Evolutionary conservation across 2,113 vertebrate species (phyloP), one percentile per base, ranked within the genome.

Genomic region (Centropristis striata): DNA sequence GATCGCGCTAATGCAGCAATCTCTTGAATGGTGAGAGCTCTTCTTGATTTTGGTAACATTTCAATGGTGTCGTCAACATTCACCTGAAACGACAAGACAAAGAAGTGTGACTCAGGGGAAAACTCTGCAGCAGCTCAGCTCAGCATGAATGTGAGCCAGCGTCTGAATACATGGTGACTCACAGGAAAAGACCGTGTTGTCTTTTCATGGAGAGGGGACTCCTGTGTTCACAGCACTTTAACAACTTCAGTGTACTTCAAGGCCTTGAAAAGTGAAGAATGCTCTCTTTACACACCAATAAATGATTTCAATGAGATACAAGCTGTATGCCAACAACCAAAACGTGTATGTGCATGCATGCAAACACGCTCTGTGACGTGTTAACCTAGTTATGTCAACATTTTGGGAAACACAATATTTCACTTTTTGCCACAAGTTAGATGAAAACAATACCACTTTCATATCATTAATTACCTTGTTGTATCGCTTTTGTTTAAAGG

Each of bases 21-120:
- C 95, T 99, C 98, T 92, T 99, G 98, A 93, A 99, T 99, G 78
- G 98, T 99, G 76, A 99, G 95, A 12, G 97, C 97, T 90, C 98
- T 94, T 96, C 97, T 97, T 54, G 98, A 98, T 96, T 99, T 99
- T 88, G 98, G 98, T 94, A 99, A 95, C 98, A 99, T 99, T 88
- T 97, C 96, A 96, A 94, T 88, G 91, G 96, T 96, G 94, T 98
- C 97, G 82, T 98, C 97, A 98, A 98, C 97, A 97, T 99, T 96
- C 97, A 99, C 97, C 98, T 99, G 93, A 47, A 89, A 81, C 0
- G 36, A 13, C 25, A 57, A 61, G 71, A 65, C 15, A 10, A 20
- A 49, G 42, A 10, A 11, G 46, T 3, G 44, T 78, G 76, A 10
- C 0, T 39, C 18, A 61, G 5, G 47, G 58, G 54, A 39, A 75